These are phyloP conservation scores for Aphis gossypii DNA, from an alignment of 1,140 invertebrate genomes.

Conservation along the genomic window DNA sequence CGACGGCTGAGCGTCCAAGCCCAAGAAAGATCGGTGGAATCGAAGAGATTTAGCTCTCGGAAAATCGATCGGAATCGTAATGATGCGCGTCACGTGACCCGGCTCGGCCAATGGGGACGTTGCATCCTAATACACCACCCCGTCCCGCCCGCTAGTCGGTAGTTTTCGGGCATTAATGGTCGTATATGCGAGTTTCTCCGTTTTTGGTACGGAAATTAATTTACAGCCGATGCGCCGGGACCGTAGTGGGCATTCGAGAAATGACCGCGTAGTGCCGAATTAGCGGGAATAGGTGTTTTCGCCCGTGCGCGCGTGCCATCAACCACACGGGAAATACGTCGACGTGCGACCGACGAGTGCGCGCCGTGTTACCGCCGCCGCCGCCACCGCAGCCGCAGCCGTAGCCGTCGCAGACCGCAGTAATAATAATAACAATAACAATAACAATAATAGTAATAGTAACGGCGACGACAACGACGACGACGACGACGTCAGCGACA, in stretches of 20 bases:
- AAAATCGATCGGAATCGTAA: constrained; percentile 56
- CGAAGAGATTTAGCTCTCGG: constrained; percentile 53
- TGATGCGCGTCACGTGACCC: constrained; percentile 51
- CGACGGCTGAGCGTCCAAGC: neutral
- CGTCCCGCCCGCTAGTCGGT: constrained; percentile 32
- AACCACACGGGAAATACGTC: neutral
- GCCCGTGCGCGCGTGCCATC: neutral
- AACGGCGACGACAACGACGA: neutral
- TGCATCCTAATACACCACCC: constrained; percentile 55
- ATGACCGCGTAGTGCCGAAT: constrained; percentile 42
- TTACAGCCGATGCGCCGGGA: constrained; percentile 30
- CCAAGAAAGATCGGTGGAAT: constrained; percentile 22
- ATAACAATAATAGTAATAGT: neutral
- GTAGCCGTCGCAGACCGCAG: neutral
- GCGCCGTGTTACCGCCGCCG: constrained; percentile 27
- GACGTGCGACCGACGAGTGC: constrained; percentile 5
- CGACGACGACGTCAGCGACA: neutral
- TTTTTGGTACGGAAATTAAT: constrained; percentile 57
- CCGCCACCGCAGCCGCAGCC: neutral
- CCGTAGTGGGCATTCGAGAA: neutral
- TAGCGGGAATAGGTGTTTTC: constrained; percentile 34
- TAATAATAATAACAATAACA: neutral
- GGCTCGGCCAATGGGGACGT: constrained; percentile 52
- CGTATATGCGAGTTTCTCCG: constrained; percentile 56
- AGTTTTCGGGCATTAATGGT: constrained; percentile 57